These are phyloP conservation scores for Globodera ellingtonae DNA, from an alignment of 1,140 invertebrate genomes.

Conservation along the genomic window DNA sequence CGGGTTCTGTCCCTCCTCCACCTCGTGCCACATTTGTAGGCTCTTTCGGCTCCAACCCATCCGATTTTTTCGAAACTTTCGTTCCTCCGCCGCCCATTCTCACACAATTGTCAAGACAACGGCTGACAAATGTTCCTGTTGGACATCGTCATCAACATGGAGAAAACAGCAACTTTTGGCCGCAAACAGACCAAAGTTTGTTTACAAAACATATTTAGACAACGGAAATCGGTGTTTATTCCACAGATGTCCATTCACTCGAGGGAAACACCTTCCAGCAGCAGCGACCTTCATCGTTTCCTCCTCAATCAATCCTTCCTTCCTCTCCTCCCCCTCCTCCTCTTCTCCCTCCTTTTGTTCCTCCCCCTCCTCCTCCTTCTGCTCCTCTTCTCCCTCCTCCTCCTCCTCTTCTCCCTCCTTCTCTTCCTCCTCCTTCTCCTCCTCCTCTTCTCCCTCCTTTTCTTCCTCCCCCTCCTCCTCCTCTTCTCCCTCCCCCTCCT, in stretches of 20 bases:
- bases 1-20: slow-evolving; percentile 16
- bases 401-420: too few species aligned
- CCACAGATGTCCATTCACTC: background rate
- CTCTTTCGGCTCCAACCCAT: background rate
- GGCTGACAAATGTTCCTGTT: background rate
- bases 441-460: too few species aligned
- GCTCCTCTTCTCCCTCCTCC: too few species aligned
- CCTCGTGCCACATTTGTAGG: background rate
- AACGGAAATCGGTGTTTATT: too few species aligned
- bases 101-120: background rate
- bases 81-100: background rate
- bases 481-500: background rate
- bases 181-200: background rate
- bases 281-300: background rate
- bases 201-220: too few species aligned
- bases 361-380: background rate
- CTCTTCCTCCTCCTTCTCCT: too few species aligned
- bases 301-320: background rate
- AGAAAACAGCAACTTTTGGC: background rate
- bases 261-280: background rate
- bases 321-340: background rate
- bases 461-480: background rate
- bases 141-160: background rate
- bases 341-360: background rate
- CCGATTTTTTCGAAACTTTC: slow-evolving; percentile 5